Conservation (phyloP, 2,113 vertebrate species). For the Cygnus atratus region DNA sequence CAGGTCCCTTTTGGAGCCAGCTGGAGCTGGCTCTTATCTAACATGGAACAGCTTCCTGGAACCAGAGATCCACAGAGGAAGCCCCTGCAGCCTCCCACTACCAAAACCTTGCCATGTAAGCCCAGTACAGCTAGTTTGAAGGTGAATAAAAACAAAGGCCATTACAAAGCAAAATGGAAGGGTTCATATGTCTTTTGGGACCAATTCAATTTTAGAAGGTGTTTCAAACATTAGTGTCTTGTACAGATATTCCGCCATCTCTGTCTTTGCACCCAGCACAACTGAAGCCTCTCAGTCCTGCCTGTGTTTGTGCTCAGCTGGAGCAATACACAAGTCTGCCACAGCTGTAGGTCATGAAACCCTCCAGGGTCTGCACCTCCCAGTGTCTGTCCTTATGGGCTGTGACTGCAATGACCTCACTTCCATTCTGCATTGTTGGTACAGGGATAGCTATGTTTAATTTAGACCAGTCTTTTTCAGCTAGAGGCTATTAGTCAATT, state of each 20-base stretch:
- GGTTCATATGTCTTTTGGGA: neutral
- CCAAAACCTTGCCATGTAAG: too few species aligned
- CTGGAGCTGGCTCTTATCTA: too few species aligned
- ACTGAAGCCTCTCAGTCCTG: neutral
- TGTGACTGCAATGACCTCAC: neutral
- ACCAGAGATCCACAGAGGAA: too few species aligned
- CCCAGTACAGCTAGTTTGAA: neutral
- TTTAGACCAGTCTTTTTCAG: neutral
- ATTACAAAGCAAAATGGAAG: neutral
- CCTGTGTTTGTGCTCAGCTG: fast-evolving
- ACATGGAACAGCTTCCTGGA: too few species aligned
- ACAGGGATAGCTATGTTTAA: neutral
- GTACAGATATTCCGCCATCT: fast-evolving
- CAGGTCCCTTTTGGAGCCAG: too few species aligned
- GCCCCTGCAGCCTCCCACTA: too few species aligned
- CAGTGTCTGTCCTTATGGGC: neutral
- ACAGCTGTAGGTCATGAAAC: neutral
- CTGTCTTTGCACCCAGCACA: neutral
- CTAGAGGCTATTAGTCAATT: neutral
- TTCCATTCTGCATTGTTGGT: fast-evolving
- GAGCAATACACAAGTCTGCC: neutral
- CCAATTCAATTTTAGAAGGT: neutral
- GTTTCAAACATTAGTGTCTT: neutral
- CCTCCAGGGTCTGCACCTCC: neutral
- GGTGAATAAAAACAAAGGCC: neutral